These are phyloP conservation scores for Dicranocentrus wangi DNA, from an alignment of 2,888 invertebrate species.

Conservation along the genomic window DNA sequence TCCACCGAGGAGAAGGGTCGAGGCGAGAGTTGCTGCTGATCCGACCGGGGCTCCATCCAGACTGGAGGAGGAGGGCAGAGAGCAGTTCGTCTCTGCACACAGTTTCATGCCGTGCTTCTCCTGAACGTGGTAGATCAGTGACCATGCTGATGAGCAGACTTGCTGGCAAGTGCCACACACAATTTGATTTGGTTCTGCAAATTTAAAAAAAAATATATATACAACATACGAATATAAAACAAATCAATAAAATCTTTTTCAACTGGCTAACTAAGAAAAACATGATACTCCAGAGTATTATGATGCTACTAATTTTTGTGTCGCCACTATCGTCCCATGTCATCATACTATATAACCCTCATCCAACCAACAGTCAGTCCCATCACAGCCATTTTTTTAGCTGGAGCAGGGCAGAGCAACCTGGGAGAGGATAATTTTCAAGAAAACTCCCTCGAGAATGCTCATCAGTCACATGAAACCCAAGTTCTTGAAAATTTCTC, in stretches of 20 bases:
- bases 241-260: background rate
- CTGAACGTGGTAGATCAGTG: slow-evolving; percentile 94
- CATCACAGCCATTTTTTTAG: no score
- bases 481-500: slow-evolving; percentile 11
- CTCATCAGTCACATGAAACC: slow-evolving; percentile 67
- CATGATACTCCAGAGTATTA: no score
- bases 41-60: background rate
- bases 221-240: slow-evolving; percentile 19
- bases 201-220: slow-evolving; percentile 26
- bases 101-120: slow-evolving; percentile 94
- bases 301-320: no score
- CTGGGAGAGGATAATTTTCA: slow-evolving; percentile 3
- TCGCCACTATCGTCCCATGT: no score
- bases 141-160: slow-evolving; percentile 94
- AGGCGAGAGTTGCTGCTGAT: slow-evolving; percentile 8
- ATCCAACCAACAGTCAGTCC: no score
- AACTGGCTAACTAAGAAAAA: background rate
- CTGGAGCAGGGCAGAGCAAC: no score
- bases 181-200: slow-evolving; percentile 64
- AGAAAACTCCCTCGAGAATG: slow-evolving; percentile 65
- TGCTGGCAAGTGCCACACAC: slow-evolving; percentile 82
- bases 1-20: background rate
- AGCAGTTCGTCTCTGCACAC: slow-evolving; percentile 79
- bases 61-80: slow-evolving; percentile 14
- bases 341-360: no score